A percentile compares a stretch with the other conserved stretches of the same genome.
phyloP scores from a whole-genome alignment of 1,140 invertebrate species.

The Vanessa tameamea region DNA sequence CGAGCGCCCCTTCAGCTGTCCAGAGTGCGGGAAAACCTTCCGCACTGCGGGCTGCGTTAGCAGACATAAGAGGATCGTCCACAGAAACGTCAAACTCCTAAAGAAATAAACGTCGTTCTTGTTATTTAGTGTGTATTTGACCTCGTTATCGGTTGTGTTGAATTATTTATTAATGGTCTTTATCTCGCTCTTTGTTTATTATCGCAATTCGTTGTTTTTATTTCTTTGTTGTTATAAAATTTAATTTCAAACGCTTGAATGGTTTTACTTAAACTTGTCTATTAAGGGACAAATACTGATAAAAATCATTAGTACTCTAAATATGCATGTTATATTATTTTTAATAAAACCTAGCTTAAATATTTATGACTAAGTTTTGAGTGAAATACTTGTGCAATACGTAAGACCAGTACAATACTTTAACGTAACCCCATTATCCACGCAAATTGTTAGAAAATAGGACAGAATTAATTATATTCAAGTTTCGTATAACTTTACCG shows the following conservation, averaged over 20 bases:
- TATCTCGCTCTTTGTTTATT: constrained; percentile 36
- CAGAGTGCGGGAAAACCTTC: constrained; percentile 80
- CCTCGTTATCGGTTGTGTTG: constrained; percentile 41
- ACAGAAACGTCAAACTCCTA: constrained; percentile 43
- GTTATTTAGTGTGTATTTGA: constrained; percentile 45
- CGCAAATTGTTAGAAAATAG: not conserved
- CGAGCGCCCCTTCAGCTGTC: constrained; percentile 83
- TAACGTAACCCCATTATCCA: not conserved
- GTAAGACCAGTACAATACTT: not conserved
- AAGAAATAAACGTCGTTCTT: constrained; percentile 41
- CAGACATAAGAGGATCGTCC: constrained; percentile 72
- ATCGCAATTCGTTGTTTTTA: constrained; percentile 19
- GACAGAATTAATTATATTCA: not conserved
- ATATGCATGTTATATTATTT: not conserved
- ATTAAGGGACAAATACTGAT: not conserved
- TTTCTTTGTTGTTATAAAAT: not conserved
- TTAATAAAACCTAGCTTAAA: no score
- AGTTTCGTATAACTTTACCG: not conserved
- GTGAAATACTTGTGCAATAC: no score
- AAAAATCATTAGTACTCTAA: not conserved
- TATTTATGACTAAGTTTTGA: no score
- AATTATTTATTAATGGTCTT: constrained; percentile 49
- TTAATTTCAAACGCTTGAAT: not conserved
- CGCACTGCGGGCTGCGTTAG: constrained; percentile 75
- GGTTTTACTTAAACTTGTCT: not conserved